Evolutionary conservation across 2,797 vertebrate species (phyloP), one percentile per base, ranked within the genome.

Genomic region (Urophycis tenuis): DNA sequence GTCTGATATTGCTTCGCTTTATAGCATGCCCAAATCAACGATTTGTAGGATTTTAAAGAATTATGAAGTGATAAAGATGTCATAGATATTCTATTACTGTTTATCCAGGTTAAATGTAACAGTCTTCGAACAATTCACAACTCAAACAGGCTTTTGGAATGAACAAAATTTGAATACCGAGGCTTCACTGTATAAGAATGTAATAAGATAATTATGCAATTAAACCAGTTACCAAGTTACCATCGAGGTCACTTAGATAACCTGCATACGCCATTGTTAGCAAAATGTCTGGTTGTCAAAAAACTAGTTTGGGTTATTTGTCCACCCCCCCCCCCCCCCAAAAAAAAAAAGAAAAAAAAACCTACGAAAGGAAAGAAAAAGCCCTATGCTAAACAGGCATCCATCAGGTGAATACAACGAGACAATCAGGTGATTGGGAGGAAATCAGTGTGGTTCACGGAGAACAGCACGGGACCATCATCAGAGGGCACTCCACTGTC

Each of bases 401-500:
- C 22, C 22, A 60, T 60, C 22, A 60, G 53, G 53, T 36, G 81
- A 85, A 80, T 75, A 86, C 83, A 81, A 71, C 86, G 80, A 87
- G 53, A 90, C 89, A 92, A 92, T 88, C 78, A 79, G 79, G 84
- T 90, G 89, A 92, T 92, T 91, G 82, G 67, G 22, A 85, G 80
- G 85, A 90, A 91, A 92, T 92, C 88, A 92, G 85, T 84, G 85
- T 81, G 83, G 75, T 84, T 92, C 91, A 87, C 90, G 83, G 83
- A 75, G 83, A 91, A 83, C 84, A 81, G 83, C 88, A 86, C 71
- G 77, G 84, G 81, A 86, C 87, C 79, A 72, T 74, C 75, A 25
- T 25, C 80, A 79, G 78, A 86, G 75, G 75, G 79, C 74, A 71
- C 83, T 75, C 69, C 53, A 80, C 82, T 80, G 11, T 31, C 7